These are phyloP conservation scores for Sitobion miscanthi DNA, from an alignment of 1,140 invertebrate species.

Conservation along the genomic window DNA sequence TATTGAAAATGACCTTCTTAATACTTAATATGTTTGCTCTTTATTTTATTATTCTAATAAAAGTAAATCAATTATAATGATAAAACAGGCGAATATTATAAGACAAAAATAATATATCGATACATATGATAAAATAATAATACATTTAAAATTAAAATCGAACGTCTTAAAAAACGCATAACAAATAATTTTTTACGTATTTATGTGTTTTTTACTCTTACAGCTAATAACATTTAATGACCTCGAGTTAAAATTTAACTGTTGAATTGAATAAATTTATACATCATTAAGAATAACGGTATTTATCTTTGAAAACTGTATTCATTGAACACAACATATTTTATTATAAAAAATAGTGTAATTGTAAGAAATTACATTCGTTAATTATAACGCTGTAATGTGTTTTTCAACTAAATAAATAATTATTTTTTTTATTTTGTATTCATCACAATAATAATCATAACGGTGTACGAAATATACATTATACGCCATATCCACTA, in stretches of 20 bases:
- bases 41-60: not conserved
- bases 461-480: not conserved
- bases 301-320: not conserved
- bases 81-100: not conserved
- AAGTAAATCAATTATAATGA: not conserved
- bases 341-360: not conserved
- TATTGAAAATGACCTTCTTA: not conserved
- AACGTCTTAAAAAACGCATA: not conserved
- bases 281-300: slow-evolving; percentile 33
- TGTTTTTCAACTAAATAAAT: not conserved
- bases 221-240: not conserved
- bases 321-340: not conserved
- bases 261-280: not conserved
- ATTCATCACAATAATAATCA: not conserved
- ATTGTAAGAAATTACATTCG: not conserved
- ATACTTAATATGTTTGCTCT: not conserved
- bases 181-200: not conserved
- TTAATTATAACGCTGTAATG: not conserved
- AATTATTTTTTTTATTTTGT: not conserved
- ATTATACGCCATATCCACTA: not conserved
- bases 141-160: not conserved
- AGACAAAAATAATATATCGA: not conserved
- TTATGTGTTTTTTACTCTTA: not conserved
- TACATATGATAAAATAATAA: not conserved
- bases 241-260: not conserved